Evolutionary conservation across 2,888 invertebrate genomes (phyloP), one percentile per base, ranked within the genome.

Genomic region (Orgyia antiqua): DNA sequence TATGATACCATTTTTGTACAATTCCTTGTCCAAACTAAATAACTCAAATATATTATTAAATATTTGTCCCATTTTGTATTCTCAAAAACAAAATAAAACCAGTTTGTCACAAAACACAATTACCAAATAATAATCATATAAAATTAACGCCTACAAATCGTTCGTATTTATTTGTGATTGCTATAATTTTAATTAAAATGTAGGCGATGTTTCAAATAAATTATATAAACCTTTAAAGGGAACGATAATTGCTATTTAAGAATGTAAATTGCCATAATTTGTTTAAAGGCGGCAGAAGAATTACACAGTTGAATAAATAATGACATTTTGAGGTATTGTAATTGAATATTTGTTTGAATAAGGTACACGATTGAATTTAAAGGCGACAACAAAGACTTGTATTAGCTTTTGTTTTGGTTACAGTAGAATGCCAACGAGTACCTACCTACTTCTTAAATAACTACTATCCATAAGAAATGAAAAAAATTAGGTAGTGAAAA

Each of bases 191-290:
- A 49, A 55, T 46, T 36, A 40, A 55, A 55, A 39, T 42, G 31
- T 19, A 27, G 23, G 17, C 38, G 37, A 34, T 43, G 36, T 39
- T 39, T 38, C 42, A 38, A 55, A 46, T 37, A 37, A 46, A 55
- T 42, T 32, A 4, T 5, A 37, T 28, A 29, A 27, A 37, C 40
- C 44, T 44, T 56, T 56, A 38, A 34, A 23, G 23, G 23, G 23
- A 10, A 26, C 30, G 28, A 32, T 53, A 47, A 53, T 52, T 50
- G 42, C 40, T 39, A 50, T 42, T 53, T 47, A 43, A 56, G 53
- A 44, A 53, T 43, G 35, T 42, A 36, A 50, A 56, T 53, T 50
- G 50, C 29, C 10, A 29, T 45, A 43, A 53, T 53, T 53, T 52
- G 36, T 52, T 47, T 33, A 29, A 39, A 32, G 33, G 29, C 7